Percentiles rank a stretch among this genome's conserved stretches.
phyloP scores from a whole-genome alignment of 2,888 invertebrate genomes.

The Xylota segnis region DNA sequence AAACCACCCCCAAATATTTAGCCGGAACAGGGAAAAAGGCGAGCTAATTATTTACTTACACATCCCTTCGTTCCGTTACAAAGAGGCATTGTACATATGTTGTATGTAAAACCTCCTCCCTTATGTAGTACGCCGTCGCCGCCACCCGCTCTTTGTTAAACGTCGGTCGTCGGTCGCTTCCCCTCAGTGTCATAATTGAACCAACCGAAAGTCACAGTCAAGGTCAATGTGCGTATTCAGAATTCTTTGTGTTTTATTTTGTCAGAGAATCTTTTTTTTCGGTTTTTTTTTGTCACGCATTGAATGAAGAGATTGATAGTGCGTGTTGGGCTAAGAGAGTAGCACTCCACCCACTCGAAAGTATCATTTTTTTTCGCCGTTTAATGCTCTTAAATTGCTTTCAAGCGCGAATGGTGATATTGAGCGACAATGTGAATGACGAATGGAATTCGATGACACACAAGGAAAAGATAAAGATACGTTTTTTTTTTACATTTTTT shows the following conservation, averaged over 20 bases:
- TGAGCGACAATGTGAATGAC: not conserved
- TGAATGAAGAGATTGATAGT: constrained; percentile 12
- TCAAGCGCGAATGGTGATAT: not conserved
- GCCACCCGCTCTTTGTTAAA: constrained; percentile 10
- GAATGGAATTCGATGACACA: constrained; percentile 29
- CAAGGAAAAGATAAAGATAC: not conserved
- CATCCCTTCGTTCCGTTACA: not conserved
- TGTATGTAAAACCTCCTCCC: not conserved
- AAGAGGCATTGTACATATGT: not conserved
- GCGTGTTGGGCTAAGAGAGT: constrained; percentile 23
- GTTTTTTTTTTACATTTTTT: not conserved
- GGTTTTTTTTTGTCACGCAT: constrained; percentile 33
- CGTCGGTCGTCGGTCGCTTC: not conserved
- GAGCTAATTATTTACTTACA: constrained; percentile 23
- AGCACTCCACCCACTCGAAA: constrained; percentile 18
- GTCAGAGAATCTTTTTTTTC: not conserved
- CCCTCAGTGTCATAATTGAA: constrained; percentile 24
- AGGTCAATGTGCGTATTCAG: constrained; percentile 61
- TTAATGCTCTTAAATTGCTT: constrained; percentile 21
- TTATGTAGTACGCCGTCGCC: not conserved
- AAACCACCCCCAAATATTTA: constrained; percentile 1
- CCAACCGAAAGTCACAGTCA: constrained; percentile 56
- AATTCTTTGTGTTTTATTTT: constrained; percentile 7
- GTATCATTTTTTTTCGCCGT: constrained; percentile 1
- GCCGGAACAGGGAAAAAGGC: constrained; percentile 10